Conservation (phyloP, 2,113 vertebrate genomes). For the Hipposideros armiger region DNA sequence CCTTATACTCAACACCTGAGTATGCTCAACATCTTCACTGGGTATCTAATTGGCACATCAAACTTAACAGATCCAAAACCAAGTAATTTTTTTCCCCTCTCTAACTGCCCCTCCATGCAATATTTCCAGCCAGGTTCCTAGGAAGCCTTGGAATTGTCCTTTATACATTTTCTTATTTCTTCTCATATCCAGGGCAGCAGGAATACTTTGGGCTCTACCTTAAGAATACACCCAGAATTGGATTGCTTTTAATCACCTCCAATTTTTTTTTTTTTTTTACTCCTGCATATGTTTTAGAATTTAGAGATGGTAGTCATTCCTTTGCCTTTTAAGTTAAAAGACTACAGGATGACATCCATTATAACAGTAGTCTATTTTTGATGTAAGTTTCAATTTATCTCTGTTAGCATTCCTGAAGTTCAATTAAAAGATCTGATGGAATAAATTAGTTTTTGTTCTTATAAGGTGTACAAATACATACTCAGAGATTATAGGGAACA, state of each 20-base stretch:
- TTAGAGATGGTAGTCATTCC: neutral
- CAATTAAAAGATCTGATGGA: slow-evolving; percentile 14
- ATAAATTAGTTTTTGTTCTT: slow-evolving; percentile 44
- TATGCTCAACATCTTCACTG: neutral
- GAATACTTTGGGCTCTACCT: neutral
- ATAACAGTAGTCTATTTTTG: neutral
- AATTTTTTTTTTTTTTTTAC: neutral
- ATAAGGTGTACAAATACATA: neutral
- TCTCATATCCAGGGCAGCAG: neutral
- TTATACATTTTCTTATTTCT: neutral
- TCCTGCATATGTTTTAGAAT: slow-evolving; percentile 10
- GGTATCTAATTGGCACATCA: neutral
- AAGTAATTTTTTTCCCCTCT: neutral
- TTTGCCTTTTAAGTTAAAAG: slow-evolving; percentile 48
- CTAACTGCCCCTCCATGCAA: neutral
- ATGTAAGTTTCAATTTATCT: slow-evolving; percentile 38
- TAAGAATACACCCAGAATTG: neutral
- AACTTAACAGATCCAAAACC: neutral
- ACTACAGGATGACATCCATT: neutral
- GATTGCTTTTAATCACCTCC: neutral
- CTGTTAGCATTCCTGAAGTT: slow-evolving; percentile 24
- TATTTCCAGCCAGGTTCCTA: neutral
- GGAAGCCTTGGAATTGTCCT: neutral
- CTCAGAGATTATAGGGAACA: slow-evolving; percentile 29
- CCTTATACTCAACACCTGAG: neutral